A percentile compares a stretch with the other conserved stretches of the same genome.
phyloP scores from a whole-genome alignment of 2,888 invertebrate genomes.

The Nipponacmea schrenckii region DNA sequence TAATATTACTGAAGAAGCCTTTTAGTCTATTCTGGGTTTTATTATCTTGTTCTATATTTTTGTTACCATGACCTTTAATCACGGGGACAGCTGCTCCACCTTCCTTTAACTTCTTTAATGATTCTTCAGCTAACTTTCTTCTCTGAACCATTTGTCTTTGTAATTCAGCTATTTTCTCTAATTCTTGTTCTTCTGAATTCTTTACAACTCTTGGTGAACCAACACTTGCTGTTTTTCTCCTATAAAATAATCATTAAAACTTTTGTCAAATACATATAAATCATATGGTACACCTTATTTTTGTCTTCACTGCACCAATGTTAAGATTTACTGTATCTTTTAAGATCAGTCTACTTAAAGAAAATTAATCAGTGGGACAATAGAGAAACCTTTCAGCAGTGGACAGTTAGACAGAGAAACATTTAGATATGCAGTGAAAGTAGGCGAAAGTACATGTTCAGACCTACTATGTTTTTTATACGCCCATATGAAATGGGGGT shows the following conservation, averaged over 20 bases:
- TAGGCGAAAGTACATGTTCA: no score
- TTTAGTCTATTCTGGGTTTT: conserved; percentile 26
- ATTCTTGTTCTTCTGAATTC: conserved; percentile 56
- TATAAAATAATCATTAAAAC: conserved; percentile 23
- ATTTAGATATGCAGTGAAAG: no score
- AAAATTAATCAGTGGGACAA: no score
- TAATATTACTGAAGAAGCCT: conserved; percentile 40
- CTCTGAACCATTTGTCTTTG: conserved; percentile 49
- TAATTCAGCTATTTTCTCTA: conserved; percentile 54
- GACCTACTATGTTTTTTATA: no score
- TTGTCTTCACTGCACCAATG: no score
- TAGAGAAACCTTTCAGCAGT: no score
- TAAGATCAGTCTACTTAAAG: no score
- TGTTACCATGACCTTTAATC: not conserved
- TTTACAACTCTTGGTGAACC: conserved; percentile 35
- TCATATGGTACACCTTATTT: no score
- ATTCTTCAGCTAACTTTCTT: conserved; percentile 50
- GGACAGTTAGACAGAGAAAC: no score
- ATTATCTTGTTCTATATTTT: not conserved
- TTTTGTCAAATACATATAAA: no score
- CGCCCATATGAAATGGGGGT: no score
- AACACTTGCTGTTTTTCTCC: conserved; percentile 38
- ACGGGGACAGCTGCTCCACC: conserved; percentile 33
- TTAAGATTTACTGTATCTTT: no score
- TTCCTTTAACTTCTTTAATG: conserved; percentile 43